phyloP scores from a whole-genome alignment of 2,113 vertebrate species.

The Corythaeola cristata region DNA sequence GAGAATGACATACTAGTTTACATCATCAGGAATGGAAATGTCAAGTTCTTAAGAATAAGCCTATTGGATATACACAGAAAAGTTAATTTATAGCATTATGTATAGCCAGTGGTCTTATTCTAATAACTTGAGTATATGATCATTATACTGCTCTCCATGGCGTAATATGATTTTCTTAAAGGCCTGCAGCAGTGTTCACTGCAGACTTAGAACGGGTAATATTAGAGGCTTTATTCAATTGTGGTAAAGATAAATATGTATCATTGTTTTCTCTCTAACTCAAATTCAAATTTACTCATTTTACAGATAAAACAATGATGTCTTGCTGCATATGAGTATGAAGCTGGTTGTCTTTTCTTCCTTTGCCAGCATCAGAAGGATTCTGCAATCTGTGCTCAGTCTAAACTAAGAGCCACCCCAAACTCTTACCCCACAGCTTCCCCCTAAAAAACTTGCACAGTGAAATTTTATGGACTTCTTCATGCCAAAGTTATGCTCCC shows the following conservation, averaged over 20 bases:
- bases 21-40: neutral
- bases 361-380: neutral
- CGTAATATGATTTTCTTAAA: constrained; percentile 16
- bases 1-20: neutral
- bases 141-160: neutral
- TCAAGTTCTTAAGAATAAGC: neutral
- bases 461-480: neutral
- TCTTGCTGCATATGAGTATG: neutral
- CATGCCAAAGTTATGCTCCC: neutral
- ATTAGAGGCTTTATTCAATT: neutral
- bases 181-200: neutral
- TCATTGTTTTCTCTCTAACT: neutral
- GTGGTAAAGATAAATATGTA: neutral
- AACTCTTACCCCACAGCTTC: fast-evolving
- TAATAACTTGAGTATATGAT: neutral
- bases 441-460: neutral
- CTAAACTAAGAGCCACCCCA: neutral
- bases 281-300: neutral
- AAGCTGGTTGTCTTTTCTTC: neutral
- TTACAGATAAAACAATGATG: neutral
- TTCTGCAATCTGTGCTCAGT: neutral
- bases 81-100: neutral
- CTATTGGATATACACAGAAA: neutral
- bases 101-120: neutral
- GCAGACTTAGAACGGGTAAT: neutral